phyloP scores from a whole-genome alignment of 1,140 invertebrate species.

The Sminthurinus signatus region DNA sequence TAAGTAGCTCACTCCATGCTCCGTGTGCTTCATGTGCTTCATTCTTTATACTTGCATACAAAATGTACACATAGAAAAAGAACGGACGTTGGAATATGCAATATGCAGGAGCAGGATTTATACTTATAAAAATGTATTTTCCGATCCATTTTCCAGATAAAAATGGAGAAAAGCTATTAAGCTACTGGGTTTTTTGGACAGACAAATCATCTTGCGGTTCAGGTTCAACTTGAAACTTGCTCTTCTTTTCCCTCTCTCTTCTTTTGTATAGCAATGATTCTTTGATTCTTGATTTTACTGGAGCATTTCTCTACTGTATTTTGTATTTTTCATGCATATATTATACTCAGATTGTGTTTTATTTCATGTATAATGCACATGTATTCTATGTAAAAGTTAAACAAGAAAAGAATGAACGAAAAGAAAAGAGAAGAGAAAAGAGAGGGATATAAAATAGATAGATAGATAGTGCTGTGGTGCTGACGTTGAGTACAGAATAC shows the following conservation, averaged over 20 bases:
- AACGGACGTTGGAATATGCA: background rate
- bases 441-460: background rate
- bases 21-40: background rate
- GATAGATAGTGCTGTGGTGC: background rate
- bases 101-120: background rate
- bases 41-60: background rate
- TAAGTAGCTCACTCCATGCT: background rate
- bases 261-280: too few relatives aligned
- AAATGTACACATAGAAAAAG: background rate
- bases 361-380: too few relatives aligned
- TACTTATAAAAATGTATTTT: constrained; percentile 22
- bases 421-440: too few relatives aligned
- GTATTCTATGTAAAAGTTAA: too few relatives aligned
- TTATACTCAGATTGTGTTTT: too few relatives aligned
- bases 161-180: constrained; percentile 29
- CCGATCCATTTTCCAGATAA: constrained; percentile 28
- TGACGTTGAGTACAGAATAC: background rate
- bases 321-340: too few relatives aligned
- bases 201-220: constrained; percentile 19
- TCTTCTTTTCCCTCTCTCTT: too few relatives aligned
- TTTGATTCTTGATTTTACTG: too few relatives aligned
- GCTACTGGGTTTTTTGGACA: constrained; percentile 25
- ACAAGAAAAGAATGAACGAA: too few relatives aligned
- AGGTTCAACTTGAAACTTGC: background rate
- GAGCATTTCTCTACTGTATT: too few relatives aligned